phyloP scores from a whole-genome alignment of 1,140 invertebrate species.

The Ectropis grisescens region DNA sequence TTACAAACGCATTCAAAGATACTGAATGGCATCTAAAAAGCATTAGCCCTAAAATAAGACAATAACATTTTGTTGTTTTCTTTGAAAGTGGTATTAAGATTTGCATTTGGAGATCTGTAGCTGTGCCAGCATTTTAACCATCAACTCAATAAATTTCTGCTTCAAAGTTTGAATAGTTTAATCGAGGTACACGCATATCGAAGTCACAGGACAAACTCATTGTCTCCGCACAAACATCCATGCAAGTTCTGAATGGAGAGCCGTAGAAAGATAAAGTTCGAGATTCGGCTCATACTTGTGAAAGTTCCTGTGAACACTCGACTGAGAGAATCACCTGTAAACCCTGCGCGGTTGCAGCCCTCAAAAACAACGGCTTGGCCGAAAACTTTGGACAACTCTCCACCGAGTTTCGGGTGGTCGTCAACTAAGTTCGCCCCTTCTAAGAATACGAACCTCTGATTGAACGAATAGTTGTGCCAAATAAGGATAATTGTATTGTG shows the following conservation, averaged over 20 bases:
- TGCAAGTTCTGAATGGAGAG: conserved; percentile 27
- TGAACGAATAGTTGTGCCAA: too few species aligned
- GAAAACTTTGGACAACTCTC: conserved; percentile 24
- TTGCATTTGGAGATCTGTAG: too few species aligned
- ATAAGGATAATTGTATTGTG: too few species aligned
- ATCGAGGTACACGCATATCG: conserved; percentile 23
- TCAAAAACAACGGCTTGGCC: conserved; percentile 23
- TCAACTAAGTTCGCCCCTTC: too few species aligned
- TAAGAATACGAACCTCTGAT: too few species aligned
- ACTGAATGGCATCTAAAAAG: too few species aligned
- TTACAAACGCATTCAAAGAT: too few species aligned
- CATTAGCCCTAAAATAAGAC: too few species aligned
- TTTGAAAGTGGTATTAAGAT: too few species aligned
- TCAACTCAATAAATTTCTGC: too few species aligned
- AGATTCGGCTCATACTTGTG: conserved; percentile 27
- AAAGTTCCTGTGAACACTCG: conserved; percentile 23
- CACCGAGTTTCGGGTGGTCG: neutral
- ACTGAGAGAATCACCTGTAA: conserved; percentile 30
- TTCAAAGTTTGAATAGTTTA: conserved; percentile 15
- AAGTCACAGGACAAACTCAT: conserved; percentile 33
- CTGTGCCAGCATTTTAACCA: too few species aligned
- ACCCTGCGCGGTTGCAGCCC: conserved; percentile 12
- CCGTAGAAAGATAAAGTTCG: conserved; percentile 28
- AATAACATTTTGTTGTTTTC: too few species aligned
- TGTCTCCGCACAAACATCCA: conserved; percentile 22